Base-by-base conservation (phyloP, 2,888 invertebrate genomes). In the Synergus laeviventris region DNA sequence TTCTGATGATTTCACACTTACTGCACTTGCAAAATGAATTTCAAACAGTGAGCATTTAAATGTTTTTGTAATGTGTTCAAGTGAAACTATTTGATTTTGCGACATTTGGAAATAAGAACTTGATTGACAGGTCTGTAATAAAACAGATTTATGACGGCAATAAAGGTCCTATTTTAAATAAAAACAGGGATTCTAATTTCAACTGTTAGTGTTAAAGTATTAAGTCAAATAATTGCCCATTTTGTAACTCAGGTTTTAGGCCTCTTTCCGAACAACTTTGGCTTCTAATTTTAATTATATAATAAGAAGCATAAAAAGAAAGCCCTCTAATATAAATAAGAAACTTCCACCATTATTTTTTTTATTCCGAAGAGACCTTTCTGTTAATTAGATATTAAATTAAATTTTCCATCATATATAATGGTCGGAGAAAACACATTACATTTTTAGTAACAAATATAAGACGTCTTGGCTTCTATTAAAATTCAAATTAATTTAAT, bases 61-160 rank as follows among this genome's bases (percentile, higher is more conserved):
- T 12, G 4, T 45, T 66, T 66, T 31, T 66, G 45, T 8, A 31
- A 45, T 45, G 16, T 66, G 16, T 42, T n/a, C 45, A 42, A n/a
- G 66, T 45, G 66, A 24, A 66, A 66, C 66, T 39, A 62, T 62
- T 66, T 66, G 24, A 45, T 14, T 66, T 66, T 66, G 42, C 42
- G 42, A 24, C 45, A 66, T 18, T 45, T 21, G 66, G 16, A 16
- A 24, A 16, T 24, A 66, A 66, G 21, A 64, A 64, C 39, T 42
- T 64, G 38, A 1, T 1, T 60, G 4, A 64, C 18, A 64, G 14
- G 18, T 39, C 12, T 42, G 14, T 64, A 64, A 64, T 64, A 21
- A 21, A 21, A 42, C 64, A 42, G 5, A 45, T 45, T 45, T 45
- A 45, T 45, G 16, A 16, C 45, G 7, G 16, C 45, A 45, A 45